Conservation (phyloP, 2,888 invertebrate genomes). For the Alcis repandata region DNA sequence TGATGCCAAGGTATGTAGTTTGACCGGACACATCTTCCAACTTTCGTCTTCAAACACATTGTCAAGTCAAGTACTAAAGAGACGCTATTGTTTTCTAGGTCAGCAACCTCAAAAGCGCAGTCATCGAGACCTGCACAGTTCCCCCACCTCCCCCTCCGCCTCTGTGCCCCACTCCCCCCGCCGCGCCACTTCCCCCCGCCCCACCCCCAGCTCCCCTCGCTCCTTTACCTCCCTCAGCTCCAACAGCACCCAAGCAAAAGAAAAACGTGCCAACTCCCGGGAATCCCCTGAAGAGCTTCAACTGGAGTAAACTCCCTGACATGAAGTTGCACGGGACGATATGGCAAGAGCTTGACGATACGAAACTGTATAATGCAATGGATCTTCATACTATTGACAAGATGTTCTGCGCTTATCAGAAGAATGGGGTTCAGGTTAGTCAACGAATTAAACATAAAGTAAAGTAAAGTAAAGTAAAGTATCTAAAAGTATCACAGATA, state of each 20-base stretch:
- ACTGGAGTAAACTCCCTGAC: constrained; percentile 98
- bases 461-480: too few relatives aligned
- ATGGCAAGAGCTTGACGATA: constrained; percentile 97
- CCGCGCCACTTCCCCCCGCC: constrained; percentile 87
- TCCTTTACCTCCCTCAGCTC: constrained; percentile 81
- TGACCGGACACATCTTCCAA: not conserved
- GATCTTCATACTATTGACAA: constrained; percentile 97
- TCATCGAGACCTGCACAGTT: constrained; percentile 71
- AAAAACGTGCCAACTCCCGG: constrained; percentile 97
- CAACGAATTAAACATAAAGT: too few relatives aligned
- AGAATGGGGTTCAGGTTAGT: constrained; percentile 92
- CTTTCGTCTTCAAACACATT: not conserved
- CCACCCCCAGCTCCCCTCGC: constrained; percentile 87
- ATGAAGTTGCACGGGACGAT: constrained; percentile 96
- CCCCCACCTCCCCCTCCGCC: constrained; percentile 67
- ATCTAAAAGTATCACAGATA: too few relatives aligned
- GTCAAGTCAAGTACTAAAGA: not conserved
- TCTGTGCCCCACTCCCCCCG: constrained; percentile 86
- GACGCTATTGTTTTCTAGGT: constrained; percentile 59
- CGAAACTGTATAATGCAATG: constrained; percentile 95
- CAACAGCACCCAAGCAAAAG: constrained; percentile 87
- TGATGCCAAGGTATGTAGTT: constrained; percentile 92
- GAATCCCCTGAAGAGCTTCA: constrained; percentile 97
- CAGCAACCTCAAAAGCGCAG: constrained; percentile 81
- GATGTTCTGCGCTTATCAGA: constrained; percentile 97